phyloP scores from a whole-genome alignment of 2,113 vertebrate species.

The Rhinopomastus cyanomelas region DNA sequence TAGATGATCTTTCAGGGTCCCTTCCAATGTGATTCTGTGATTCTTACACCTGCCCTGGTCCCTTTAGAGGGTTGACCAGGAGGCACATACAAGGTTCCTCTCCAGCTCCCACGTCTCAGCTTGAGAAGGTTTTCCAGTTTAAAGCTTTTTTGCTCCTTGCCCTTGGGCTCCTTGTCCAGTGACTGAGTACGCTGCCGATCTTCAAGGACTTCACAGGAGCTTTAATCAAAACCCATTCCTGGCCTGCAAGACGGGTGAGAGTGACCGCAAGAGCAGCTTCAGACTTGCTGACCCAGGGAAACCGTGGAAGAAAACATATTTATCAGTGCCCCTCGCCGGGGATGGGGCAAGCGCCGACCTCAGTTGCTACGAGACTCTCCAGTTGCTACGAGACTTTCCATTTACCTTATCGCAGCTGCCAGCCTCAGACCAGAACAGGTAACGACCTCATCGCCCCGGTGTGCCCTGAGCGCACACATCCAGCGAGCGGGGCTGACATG shows the following conservation, averaged over 20 bases:
- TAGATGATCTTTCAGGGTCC: too few species aligned
- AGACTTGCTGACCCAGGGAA: background rate
- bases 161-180: background rate
- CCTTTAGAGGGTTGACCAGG: background rate
- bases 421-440: background rate
- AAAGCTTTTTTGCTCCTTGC: background rate
- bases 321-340: background rate
- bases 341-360: background rate
- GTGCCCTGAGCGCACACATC: background rate
- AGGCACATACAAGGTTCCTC: background rate
- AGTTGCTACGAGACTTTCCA: background rate
- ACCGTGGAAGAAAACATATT: background rate
- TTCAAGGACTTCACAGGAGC: background rate
- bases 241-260: background rate
- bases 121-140: background rate
- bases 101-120: background rate
- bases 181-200: background rate
- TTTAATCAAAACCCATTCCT: conserved; percentile 17
- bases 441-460: background rate
- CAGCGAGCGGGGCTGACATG: background rate
- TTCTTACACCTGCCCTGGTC: background rate
- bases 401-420: background rate
- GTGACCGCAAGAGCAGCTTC: background rate
- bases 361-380: background rate
- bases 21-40: too few species aligned